A percentile compares a stretch with the other conserved stretches of the same genome.
These are phyloP conservation scores for Glaucopsyche alexis DNA, from an alignment of 2,888 invertebrate genomes.

Conservation along the genomic window DNA sequence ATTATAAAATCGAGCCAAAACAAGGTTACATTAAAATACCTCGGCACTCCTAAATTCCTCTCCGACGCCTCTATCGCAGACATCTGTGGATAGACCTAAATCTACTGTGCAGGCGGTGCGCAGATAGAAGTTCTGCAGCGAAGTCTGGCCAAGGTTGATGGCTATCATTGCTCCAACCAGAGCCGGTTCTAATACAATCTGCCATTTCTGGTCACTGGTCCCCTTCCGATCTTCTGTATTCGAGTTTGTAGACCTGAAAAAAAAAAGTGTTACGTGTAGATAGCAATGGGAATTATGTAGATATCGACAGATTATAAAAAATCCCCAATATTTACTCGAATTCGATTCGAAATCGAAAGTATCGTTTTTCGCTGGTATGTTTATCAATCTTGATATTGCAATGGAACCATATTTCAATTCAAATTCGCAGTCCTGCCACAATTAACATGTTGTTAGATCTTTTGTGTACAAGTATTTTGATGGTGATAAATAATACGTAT, in stretches of 20 bases:
- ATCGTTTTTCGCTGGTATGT: no score
- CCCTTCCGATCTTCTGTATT: slow-evolving; percentile 39
- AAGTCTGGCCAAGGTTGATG: slow-evolving; percentile 81
- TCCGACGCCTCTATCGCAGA: slow-evolving; percentile 81
- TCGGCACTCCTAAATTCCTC: slow-evolving; percentile 62
- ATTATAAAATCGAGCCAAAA: no score
- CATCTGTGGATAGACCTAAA: slow-evolving; percentile 78
- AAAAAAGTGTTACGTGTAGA: no score
- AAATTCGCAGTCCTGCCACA: no score
- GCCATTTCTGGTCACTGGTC: slow-evolving; percentile 51
- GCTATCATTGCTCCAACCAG: slow-evolving; percentile 84
- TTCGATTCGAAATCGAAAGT: no score
- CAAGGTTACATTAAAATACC: slow-evolving; percentile 44
- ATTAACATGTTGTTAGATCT: no score
- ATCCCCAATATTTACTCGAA: neutral
- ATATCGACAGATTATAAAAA: neutral
- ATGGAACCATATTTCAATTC: no score
- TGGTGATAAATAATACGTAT: no score
- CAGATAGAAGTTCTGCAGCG: slow-evolving; percentile 86
- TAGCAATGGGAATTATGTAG: neutral
- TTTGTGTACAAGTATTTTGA: no score
- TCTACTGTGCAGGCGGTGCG: slow-evolving; percentile 88
- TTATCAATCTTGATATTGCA: no score
- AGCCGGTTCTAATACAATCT: slow-evolving; percentile 84
- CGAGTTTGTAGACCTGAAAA: slow-evolving; percentile 44